These are phyloP conservation scores for Drepanosiphum platanoidis DNA, from an alignment of 2,888 invertebrate genomes.

Conservation along the genomic window DNA sequence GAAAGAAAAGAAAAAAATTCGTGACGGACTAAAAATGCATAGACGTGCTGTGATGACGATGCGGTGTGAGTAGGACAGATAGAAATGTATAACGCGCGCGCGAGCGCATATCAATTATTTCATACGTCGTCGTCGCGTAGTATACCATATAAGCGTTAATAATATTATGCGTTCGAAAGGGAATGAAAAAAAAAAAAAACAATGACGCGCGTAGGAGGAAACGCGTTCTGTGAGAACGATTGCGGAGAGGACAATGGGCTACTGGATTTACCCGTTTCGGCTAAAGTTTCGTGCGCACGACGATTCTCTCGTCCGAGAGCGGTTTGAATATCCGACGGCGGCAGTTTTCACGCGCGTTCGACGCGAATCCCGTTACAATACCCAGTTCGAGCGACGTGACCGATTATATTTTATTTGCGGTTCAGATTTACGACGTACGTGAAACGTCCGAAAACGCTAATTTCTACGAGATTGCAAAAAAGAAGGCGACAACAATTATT, in stretches of 20 bases:
- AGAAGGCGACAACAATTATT: too few relatives aligned
- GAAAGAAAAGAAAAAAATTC: too few relatives aligned
- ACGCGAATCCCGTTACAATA: background rate
- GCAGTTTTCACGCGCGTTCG: background rate
- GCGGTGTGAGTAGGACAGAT: background rate
- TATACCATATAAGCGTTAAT: too few relatives aligned
- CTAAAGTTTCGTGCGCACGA: constrained; percentile 24
- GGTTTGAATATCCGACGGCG: constrained; percentile 6
- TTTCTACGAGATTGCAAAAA: too few relatives aligned
- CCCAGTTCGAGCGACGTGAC: too few relatives aligned
- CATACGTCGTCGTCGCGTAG: too few relatives aligned
- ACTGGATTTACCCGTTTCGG: constrained; percentile 26
- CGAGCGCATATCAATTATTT: background rate
- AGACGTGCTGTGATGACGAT: background rate
- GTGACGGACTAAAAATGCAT: background rate
- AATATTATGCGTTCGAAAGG: background rate
- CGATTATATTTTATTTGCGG: too few relatives aligned
- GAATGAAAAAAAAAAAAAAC: background rate
- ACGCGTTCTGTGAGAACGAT: constrained; percentile 3
- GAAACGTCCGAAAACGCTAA: too few relatives aligned
- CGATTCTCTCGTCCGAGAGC: background rate
- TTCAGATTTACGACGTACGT: too few relatives aligned
- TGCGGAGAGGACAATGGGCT: background rate
- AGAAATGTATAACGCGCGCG: background rate
- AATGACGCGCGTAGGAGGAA: constrained; percentile 25